Conservation (phyloP, 2,888 invertebrate genomes). For the Camponotus fellah region DNA sequence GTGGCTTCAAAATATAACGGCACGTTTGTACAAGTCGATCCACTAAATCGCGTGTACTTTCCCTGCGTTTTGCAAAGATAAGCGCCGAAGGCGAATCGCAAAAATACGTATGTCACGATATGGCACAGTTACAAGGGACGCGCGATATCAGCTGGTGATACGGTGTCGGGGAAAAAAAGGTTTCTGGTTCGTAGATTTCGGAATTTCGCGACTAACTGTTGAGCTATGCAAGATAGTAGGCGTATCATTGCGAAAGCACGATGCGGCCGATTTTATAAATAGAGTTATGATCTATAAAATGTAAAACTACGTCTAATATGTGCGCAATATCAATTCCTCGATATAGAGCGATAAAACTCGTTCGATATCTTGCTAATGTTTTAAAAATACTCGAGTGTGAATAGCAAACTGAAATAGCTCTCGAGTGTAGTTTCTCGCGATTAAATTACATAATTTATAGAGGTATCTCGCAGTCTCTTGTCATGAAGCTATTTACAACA, state of each 20-base stretch:
- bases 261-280: slow-evolving; percentile 17
- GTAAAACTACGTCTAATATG: slow-evolving; percentile 14
- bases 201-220: slow-evolving; percentile 20
- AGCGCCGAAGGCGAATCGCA: slow-evolving; percentile 10
- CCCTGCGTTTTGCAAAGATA: not conserved
- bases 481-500: not conserved
- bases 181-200: slow-evolving; percentile 38
- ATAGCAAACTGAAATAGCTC: slow-evolving; percentile 24
- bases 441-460: not conserved
- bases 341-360: not conserved
- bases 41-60: slow-evolving; percentile 20
- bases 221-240: not conserved
- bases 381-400: slow-evolving; percentile 37
- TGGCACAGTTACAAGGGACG: not conserved
- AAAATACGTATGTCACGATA: not conserved
- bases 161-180: slow-evolving; percentile 11
- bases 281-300: slow-evolving; percentile 36
- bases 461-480: no score
- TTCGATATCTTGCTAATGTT: slow-evolving; percentile 13
- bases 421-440: not conserved
- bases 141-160: not conserved
- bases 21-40: not conserved
- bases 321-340: not conserved
- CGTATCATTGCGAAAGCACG: slow-evolving; percentile 30
- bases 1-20: not conserved